These are phyloP conservation scores for Lasioglossum marginatum DNA, from an alignment of 2,888 invertebrate genomes.

Conservation along the genomic window DNA sequence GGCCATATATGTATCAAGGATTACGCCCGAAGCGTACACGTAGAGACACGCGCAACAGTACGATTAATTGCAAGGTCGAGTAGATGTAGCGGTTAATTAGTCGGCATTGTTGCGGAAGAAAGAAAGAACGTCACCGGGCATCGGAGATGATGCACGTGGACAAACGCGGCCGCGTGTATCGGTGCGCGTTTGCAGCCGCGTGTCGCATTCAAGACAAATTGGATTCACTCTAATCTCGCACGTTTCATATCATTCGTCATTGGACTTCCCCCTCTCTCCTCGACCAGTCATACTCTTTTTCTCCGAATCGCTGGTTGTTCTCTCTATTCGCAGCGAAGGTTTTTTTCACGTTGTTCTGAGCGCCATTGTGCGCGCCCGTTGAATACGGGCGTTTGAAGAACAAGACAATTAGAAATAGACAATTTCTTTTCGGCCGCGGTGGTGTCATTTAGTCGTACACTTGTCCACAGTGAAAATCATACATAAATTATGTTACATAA, in stretches of 20 bases:
- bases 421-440: too few species aligned
- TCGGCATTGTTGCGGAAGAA: slow-evolving; percentile 49
- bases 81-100: slow-evolving; percentile 57
- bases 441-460: too few species aligned
- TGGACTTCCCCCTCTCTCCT: not conserved
- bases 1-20: slow-evolving; percentile 31
- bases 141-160: slow-evolving; percentile 28
- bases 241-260: not conserved
- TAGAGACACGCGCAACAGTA: slow-evolving; percentile 29
- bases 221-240: slow-evolving; percentile 27
- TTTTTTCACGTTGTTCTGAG: not conserved
- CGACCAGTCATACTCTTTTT: not conserved
- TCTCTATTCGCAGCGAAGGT: not conserved
- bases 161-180: not conserved
- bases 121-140: slow-evolving; percentile 45
- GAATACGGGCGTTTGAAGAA: not conserved
- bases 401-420: not conserved
- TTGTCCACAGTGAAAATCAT: too few species aligned
- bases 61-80: slow-evolving; percentile 65
- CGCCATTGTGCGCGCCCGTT: not conserved
- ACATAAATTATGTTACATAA: too few species aligned
- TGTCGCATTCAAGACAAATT: slow-evolving; percentile 27
- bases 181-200: not conserved
- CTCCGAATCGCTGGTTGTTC: not conserved
- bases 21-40: slow-evolving; percentile 36